These are phyloP conservation scores for Branchellion lobata DNA, from an alignment of 2,888 invertebrate species.

Conservation along the genomic window DNA sequence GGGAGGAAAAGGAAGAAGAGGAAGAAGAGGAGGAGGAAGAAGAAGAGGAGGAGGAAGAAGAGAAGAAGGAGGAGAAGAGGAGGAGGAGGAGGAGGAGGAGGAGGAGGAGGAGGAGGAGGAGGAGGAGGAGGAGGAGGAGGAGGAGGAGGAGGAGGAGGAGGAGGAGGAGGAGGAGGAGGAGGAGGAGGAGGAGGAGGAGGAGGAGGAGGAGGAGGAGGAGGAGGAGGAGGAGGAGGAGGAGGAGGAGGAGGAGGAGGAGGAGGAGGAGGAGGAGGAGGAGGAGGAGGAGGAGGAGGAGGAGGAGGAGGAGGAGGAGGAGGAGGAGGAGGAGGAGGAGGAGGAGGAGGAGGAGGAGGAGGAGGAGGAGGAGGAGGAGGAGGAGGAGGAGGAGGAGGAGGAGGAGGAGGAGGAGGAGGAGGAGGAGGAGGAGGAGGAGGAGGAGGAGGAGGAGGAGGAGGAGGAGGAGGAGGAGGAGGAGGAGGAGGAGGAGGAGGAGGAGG, in stretches of 20 bases:
- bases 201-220: not conserved
- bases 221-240: not conserved
- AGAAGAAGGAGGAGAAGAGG: constrained; percentile 43
- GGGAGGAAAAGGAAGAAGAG: not conserved
- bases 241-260: not conserved
- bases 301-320: constrained; percentile 91
- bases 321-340: constrained; percentile 89
- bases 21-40: not conserved
- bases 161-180: no score
- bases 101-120: not conserved
- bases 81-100: constrained; percentile 54
- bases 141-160: no score
- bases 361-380: constrained; percentile 64
- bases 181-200: no score
- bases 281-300: constrained; percentile 92
- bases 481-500: no score
- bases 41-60: not conserved
- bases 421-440: not conserved
- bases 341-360: not conserved
- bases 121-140: no score
- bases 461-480: not conserved
- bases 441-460: not conserved
- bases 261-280: constrained; percentile 70
- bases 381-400: not conserved
- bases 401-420: not conserved